These are phyloP conservation scores for Epizoanthus illoricatus DNA, from an alignment of 92 coral and sea anemone genomes.

Conservation along the genomic window DNA sequence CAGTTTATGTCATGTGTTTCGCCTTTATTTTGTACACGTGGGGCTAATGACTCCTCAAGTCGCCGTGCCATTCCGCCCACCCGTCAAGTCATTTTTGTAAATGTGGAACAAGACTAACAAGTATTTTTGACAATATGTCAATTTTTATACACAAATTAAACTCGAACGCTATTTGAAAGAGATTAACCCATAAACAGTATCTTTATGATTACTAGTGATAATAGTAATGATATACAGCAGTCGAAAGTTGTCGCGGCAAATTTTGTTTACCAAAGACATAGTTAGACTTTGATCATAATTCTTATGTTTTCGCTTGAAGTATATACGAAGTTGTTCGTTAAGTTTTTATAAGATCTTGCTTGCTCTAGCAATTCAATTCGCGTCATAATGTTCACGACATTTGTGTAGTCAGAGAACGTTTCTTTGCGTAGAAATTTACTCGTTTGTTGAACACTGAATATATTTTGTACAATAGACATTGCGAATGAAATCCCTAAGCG, in stretches of 20 bases:
- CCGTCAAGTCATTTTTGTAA: slow-evolving; percentile 34
- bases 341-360: no score
- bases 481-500: no score
- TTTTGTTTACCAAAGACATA: neutral
- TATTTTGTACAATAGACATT: no score
- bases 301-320: no score
- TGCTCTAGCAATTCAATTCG: no score
- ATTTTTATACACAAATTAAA: slow-evolving; percentile 29
- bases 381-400: no score
- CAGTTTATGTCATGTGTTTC: slow-evolving; percentile 3
- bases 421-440: no score
- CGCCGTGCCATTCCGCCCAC: slow-evolving; percentile 12
- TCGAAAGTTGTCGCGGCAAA: neutral
- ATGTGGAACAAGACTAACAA: slow-evolving; percentile 14
- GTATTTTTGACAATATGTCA: slow-evolving; percentile 42
- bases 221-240: neutral
- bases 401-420: no score
- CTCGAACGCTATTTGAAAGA: slow-evolving; percentile 24
- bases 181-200: slow-evolving; percentile 4
- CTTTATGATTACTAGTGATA: neutral
- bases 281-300: no score
- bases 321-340: no score
- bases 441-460: no score
- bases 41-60: slow-evolving; percentile 5
- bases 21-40: slow-evolving; percentile 41